Evolutionary conservation across 2,888 invertebrate species (phyloP).

Genomic region (Campoplex capitator): DNA sequence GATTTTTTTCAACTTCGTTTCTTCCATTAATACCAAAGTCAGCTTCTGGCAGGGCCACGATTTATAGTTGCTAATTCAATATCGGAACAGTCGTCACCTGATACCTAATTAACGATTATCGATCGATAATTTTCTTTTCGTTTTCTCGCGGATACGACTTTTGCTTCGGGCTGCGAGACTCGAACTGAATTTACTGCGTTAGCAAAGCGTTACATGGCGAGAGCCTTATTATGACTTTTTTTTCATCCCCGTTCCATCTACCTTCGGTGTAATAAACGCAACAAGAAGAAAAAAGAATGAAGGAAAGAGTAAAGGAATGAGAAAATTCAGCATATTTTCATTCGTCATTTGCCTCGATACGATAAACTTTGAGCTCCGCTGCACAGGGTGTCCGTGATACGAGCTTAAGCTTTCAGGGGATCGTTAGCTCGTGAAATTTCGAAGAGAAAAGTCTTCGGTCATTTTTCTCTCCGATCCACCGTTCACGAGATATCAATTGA

Average conservation of each 20-base stretch:
- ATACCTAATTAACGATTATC: slow-evolving; percentile 79
- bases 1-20: slow-evolving; percentile 65
- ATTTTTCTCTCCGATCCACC: not conserved
- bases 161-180: slow-evolving; percentile 26
- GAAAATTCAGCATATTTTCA: slow-evolving; percentile 27
- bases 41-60: slow-evolving; percentile 71
- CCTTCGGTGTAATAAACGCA: not conserved
- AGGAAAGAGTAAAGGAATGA: not conserved
- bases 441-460: not conserved
- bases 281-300: not conserved
- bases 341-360: slow-evolving; percentile 2
- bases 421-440: not conserved
- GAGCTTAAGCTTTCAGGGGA: not conserved
- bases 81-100: slow-evolving; percentile 71
- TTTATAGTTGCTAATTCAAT: slow-evolving; percentile 83
- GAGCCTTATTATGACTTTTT: slow-evolving; percentile 23
- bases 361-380: slow-evolving; percentile 4
- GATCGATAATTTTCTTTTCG: slow-evolving; percentile 67
- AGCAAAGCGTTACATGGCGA: not conserved
- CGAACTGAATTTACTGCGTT: slow-evolving; percentile 32
- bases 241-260: not conserved
- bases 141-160: not conserved
- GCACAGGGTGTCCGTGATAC: not conserved
- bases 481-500: not conserved
- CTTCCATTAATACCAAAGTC: slow-evolving; percentile 76